These are phyloP conservation scores for Nanorana parkeri DNA, from an alignment of 2,113 vertebrate species.

Conservation along the genomic window DNA sequence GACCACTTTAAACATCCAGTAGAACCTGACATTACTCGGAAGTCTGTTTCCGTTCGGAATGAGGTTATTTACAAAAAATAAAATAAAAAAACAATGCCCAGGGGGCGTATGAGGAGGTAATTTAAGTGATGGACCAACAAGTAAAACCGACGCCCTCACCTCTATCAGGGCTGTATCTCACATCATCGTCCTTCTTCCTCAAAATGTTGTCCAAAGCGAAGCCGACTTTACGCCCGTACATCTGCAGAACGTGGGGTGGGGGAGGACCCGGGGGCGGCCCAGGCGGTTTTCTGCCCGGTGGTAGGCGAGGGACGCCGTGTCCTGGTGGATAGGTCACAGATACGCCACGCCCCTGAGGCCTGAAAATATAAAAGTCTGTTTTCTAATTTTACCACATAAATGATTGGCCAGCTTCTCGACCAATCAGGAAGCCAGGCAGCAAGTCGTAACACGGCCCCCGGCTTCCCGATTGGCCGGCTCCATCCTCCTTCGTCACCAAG, in stretches of 20 bases:
- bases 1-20: no score
- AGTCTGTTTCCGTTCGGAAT: no score
- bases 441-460: no score
- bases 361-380: constrained; percentile 47
- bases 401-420: no score
- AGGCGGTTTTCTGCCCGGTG: constrained; percentile 92
- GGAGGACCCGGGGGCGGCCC: constrained; percentile 95
- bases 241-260: constrained; percentile 89
- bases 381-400: neutral
- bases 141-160: constrained; percentile 72
- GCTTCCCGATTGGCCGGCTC: no score
- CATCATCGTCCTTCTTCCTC: constrained; percentile 77
- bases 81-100: no score
- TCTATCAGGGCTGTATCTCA: constrained; percentile 78
- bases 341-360: constrained; percentile 71
- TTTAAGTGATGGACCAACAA: no score
- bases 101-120: no score
- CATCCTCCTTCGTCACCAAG: no score
- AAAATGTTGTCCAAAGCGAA: constrained; percentile 72
- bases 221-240: constrained; percentile 84
- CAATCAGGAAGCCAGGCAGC: no score
- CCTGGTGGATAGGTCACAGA: constrained; percentile 79
- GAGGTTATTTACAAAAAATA: no score
- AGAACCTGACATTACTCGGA: no score
- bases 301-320: constrained; percentile 88